Evolutionary conservation across 1,140 invertebrate genomes (phyloP), one percentile per base, ranked within the genome.

Genomic region (Cotesia chilonis): DNA sequence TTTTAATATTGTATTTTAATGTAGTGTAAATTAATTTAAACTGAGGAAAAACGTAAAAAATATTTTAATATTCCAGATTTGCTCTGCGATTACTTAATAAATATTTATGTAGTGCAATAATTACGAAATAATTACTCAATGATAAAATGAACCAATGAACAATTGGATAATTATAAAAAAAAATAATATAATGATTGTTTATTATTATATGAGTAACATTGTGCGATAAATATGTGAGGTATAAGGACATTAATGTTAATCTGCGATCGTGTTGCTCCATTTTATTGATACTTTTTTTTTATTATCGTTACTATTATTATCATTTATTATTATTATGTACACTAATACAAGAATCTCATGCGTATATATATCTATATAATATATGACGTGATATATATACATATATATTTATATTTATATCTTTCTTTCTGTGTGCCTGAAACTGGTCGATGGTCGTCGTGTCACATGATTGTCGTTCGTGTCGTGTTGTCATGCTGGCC

Each of bases 401-500:
- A 70, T 76, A 74, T 72, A 76, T 71, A 69, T 75, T 73, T 76
- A 38, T 65, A 65, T 65, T 63, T 17, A 85, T 82, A 79, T 83
- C 80, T 81, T 80, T 85, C 82, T 86, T 78, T 86, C 80, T 87
- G 83, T 87, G 84, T 87, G 85, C 84, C 85, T 87, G 85, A 86
- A 47, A 87, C 82, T 87, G 84, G 80, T 87, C 83, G 82, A 85
- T 87, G 84, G 84, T 86, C 85, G 84, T 87, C 85, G 83, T 86
- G 82, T 87, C 84, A 87, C 85, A 86, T 86, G 85, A 86, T 86
- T 87, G 85, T 87, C 84, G 85, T 87, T 85, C 85, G 84, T 87
- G 82, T 87, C 85, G 85, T 87, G 85, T 87, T 87, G 85, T 87
- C 85, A 87, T 86, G 84, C 83, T 87, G 85, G 85, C 85, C 83